A percentile compares a stretch with the other conserved stretches of the same genome.
Evolutionary conservation across 2,888 invertebrate species (phyloP).

Genomic region (Hypsopygia costalis): DNA sequence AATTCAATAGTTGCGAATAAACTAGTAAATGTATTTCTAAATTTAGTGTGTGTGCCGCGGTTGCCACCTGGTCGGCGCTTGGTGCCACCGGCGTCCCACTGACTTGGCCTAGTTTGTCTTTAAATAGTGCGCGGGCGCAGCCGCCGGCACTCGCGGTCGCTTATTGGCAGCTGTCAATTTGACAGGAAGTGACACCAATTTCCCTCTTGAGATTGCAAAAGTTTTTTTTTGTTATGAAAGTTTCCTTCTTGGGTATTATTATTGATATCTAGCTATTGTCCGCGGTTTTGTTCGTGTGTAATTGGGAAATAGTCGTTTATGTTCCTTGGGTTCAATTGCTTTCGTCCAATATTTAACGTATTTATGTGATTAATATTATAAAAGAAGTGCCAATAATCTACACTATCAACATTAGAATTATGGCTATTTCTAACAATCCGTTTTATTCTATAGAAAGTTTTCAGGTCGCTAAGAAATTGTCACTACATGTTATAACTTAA

Average conservation of each 20-base stretch:
- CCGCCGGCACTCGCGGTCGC: slow-evolving; percentile 7
- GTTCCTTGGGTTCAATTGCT: too few species aligned
- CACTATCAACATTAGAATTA: too few species aligned
- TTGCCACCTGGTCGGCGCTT: slow-evolving; percentile 46
- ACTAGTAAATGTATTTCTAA: slow-evolving; percentile 17
- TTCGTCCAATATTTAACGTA: too few species aligned
- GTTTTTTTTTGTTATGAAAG: too few species aligned
- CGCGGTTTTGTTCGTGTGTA: not conserved
- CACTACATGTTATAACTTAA: too few species aligned
- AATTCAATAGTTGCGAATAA: not conserved
- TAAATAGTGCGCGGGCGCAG: slow-evolving; percentile 51
- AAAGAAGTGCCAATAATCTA: too few species aligned
- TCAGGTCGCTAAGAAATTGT: too few species aligned
- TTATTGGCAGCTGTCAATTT: slow-evolving; percentile 40
- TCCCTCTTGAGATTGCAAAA: not conserved
- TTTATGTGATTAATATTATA: too few species aligned
- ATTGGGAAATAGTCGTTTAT: too few species aligned
- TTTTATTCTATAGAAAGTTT: too few species aligned
- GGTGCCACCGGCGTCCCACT: slow-evolving; percentile 43
- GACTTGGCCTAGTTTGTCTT: slow-evolving; percentile 54
- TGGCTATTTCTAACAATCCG: too few species aligned
- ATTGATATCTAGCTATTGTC: not conserved
- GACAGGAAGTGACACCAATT: slow-evolving; percentile 25
- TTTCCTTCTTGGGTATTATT: too few species aligned
- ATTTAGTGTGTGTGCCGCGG: slow-evolving; percentile 25